Conservation (phyloP, 2,797 vertebrate genomes). For the Enteromius viviparus region DNA sequence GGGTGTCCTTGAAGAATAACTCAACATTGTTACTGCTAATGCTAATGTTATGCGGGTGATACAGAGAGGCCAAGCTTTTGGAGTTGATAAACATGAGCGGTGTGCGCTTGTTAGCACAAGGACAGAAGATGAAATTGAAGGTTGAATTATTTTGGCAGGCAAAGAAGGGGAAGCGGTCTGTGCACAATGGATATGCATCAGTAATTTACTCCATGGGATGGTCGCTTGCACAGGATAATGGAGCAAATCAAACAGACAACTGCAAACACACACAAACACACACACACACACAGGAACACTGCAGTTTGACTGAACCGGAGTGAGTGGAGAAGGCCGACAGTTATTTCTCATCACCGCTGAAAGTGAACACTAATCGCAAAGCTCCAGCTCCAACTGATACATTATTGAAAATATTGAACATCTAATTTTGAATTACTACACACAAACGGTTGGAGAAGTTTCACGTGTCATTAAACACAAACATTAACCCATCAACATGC, state of each 20-base stretch:
- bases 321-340: not conserved
- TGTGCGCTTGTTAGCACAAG: slow-evolving; percentile 58
- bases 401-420: not conserved
- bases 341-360: not conserved
- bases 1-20: slow-evolving; percentile 27
- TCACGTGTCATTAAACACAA: not conserved
- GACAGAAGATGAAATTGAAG: slow-evolving; percentile 54
- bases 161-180: slow-evolving; percentile 65
- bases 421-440: not conserved
- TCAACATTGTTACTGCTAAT: slow-evolving; percentile 15
- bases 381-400: not conserved
- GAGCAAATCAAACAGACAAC: slow-evolving; percentile 65
- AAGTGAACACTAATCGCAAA: not conserved
- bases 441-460: not conserved
- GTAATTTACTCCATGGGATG: slow-evolving; percentile 64
- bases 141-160: slow-evolving; percentile 57
- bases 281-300: slow-evolving; percentile 41
- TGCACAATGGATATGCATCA: slow-evolving; percentile 67
- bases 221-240: slow-evolving; percentile 56
- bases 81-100: slow-evolving; percentile 41
- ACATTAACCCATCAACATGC: not conserved
- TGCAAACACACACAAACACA: not conserved
- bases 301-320: not conserved
- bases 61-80: slow-evolving; percentile 39
- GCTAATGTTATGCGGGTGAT: not conserved